Conservation (phyloP, 1,140 invertebrate species). For the Zeugodacus cucurbitae region DNA sequence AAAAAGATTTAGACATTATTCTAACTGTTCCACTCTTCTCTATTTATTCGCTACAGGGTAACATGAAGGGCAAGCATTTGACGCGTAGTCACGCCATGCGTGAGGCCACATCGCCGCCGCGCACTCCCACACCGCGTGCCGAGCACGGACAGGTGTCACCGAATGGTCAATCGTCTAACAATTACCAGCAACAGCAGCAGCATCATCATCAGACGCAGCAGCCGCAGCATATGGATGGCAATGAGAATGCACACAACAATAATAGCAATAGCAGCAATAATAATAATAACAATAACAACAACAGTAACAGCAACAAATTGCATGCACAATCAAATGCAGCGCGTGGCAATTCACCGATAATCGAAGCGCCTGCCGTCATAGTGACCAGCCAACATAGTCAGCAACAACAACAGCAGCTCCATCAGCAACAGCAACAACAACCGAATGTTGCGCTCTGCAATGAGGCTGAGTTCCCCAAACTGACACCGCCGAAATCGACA, state of each 20-base stretch:
- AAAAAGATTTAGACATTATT: no score
- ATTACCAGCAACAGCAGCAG: constrained; percentile 51
- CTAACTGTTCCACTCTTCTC: no score
- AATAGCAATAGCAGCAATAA: constrained; percentile 52
- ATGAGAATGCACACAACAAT: constrained; percentile 35
- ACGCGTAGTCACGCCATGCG: constrained; percentile 89
- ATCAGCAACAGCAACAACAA: constrained; percentile 54
- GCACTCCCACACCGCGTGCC: constrained; percentile 72
- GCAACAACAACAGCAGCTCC: constrained; percentile 51
- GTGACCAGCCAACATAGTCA: constrained; percentile 64
- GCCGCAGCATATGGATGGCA: constrained; percentile 45
- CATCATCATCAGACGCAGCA: constrained; percentile 53
- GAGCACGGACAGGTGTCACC: constrained; percentile 51
- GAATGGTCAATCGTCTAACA: constrained; percentile 50
- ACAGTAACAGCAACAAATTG: constrained; percentile 53
- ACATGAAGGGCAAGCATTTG: constrained; percentile 83
- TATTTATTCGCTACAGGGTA: constrained; percentile 66
- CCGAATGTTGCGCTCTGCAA: constrained; percentile 60
- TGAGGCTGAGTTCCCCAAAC: constrained; percentile 63
- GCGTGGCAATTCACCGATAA: constrained; percentile 65
- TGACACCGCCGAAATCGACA: constrained; percentile 63
- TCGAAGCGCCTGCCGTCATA: constrained; percentile 65
- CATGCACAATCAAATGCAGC: constrained; percentile 49
- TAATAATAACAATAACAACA: constrained; percentile 47
- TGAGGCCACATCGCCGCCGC: constrained; percentile 86